These are phyloP conservation scores for Anabacerthia variegaticeps DNA, from an alignment of 2,797 vertebrate genomes.

Conservation along the genomic window DNA sequence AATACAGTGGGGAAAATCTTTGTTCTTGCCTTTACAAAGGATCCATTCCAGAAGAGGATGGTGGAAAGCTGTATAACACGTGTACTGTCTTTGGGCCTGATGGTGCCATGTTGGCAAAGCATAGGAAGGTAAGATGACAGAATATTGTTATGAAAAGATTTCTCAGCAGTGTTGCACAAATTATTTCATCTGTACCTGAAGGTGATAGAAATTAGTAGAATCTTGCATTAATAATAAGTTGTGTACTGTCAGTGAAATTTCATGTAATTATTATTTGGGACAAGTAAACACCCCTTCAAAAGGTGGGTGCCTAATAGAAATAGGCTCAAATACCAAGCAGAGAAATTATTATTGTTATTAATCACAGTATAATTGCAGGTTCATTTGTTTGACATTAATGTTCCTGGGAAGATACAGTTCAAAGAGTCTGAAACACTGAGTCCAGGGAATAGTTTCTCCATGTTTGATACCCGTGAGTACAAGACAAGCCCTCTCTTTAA, in stretches of 20 bases:
- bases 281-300: neutral
- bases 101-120: constrained; percentile 87
- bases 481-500: constrained; percentile 15
- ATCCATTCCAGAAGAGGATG: constrained; percentile 93
- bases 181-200: neutral
- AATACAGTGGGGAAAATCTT: neutral
- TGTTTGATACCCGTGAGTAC: constrained; percentile 92
- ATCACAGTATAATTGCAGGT: constrained; percentile 79
- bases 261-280: neutral
- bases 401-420: constrained; percentile 95
- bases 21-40: constrained; percentile 76
- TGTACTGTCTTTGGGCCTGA: constrained; percentile 92
- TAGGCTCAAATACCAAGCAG: neutral
- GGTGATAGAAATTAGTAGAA: neutral
- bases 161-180: neutral
- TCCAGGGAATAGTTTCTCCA: constrained; percentile 86
- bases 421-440: constrained; percentile 93
- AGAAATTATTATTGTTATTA: neutral
- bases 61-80: constrained; percentile 91
- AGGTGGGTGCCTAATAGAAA: neutral
- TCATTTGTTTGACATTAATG: constrained; percentile 94
- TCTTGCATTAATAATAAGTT: neutral
- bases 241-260: neutral
- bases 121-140: constrained; percentile 86
- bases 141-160: neutral